Percentiles rank a stretch among this genome's conserved stretches.
Conservation (phyloP, 1,140 invertebrate species). For the Brachionus plicatilis region DNA sequence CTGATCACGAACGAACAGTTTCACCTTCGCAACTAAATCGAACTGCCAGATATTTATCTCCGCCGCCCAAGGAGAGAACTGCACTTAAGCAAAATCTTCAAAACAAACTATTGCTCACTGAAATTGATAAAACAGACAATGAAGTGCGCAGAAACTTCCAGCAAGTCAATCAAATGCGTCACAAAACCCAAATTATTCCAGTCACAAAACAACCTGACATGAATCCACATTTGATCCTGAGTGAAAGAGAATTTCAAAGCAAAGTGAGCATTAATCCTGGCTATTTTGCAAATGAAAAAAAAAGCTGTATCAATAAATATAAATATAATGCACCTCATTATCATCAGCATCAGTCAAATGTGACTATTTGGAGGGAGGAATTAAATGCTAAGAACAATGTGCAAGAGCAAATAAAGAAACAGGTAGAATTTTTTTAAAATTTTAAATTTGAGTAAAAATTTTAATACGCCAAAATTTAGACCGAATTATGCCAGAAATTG, state of each 20-base stretch:
- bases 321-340: not conserved
- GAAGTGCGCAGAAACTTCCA: not conserved
- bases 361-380: constrained; percentile 24
- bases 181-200: constrained; percentile 9
- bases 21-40: constrained; percentile 31
- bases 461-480: not conserved
- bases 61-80: not conserved
- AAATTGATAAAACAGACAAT: not conserved
- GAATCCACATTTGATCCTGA: not conserved
- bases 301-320: not conserved
- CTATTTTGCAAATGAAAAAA: not conserved
- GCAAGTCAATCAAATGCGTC: not conserved
- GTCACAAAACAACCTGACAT: not conserved
- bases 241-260: not conserved
- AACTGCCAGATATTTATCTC: not conserved
- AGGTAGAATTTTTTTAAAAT: not conserved
- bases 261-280: not conserved
- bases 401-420: constrained; percentile 36
- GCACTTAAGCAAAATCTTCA: not conserved
- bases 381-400: constrained; percentile 25
- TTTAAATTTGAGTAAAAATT: not conserved
- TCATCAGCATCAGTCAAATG: not conserved
- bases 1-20: constrained; percentile 10
- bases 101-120: not conserved
- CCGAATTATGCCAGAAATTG: constrained; percentile 30